Evolutionary conservation across 2,888 invertebrate species (phyloP).

Genomic region (Thera britannica): DNA sequence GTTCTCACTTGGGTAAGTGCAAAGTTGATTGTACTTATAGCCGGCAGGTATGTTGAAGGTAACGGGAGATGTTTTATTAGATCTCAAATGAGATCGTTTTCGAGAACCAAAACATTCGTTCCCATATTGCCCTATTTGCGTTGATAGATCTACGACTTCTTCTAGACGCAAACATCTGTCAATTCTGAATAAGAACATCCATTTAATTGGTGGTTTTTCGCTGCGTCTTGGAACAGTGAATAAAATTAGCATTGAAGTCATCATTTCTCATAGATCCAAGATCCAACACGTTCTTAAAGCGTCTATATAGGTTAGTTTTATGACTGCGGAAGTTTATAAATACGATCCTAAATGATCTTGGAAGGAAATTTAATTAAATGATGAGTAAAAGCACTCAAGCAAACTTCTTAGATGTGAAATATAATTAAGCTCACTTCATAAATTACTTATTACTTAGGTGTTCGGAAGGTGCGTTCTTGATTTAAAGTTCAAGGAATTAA

Average conservation of each 20-base stretch:
- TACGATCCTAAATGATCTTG: constrained; percentile 11
- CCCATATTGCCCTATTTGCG: too few species aligned
- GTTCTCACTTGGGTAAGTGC: constrained; percentile 16
- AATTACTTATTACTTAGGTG: constrained; percentile 6
- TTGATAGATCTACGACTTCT: too few species aligned
- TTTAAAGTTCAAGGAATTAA: not conserved
- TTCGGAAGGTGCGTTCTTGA: not conserved
- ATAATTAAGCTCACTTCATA: constrained; percentile 15
- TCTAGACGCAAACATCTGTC: too few species aligned
- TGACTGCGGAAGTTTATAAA: constrained; percentile 6
- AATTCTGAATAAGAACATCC: too few species aligned
- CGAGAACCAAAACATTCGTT: too few species aligned
- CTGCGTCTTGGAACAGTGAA: constrained; percentile 7
- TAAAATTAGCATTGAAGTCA: constrained; percentile 12
- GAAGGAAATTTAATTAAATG: constrained; percentile 13
- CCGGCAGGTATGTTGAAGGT: not conserved
- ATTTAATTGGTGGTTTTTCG: too few species aligned
- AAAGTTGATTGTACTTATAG: constrained; percentile 14
- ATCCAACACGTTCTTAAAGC: not conserved
- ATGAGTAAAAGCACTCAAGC: constrained; percentile 23
- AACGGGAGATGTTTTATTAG: too few species aligned
- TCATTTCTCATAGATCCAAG: constrained; percentile 18
- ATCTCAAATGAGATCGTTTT: too few species aligned
- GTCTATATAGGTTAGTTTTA: constrained; percentile 3
- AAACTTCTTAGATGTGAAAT: constrained; percentile 6